Conservation (phyloP, 2,113 vertebrate genomes). For the Cisticola juncidis region DNA sequence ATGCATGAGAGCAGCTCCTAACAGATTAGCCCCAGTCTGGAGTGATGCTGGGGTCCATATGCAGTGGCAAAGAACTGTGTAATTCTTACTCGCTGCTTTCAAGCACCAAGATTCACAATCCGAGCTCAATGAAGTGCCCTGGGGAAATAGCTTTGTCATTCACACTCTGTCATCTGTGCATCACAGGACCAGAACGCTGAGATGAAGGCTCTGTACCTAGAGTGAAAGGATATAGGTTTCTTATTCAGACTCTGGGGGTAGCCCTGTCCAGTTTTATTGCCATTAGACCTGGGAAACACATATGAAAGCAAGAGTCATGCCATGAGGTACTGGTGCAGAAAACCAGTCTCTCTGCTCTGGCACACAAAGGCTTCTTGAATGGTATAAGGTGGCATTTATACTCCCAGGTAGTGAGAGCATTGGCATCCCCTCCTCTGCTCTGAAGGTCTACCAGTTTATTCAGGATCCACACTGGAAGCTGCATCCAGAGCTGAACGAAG, state of each 20-base stretch:
- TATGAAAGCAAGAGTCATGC: neutral
- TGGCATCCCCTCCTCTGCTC: neutral
- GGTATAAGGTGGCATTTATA: neutral
- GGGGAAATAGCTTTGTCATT: slow-evolving; percentile 62
- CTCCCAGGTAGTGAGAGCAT: neutral
- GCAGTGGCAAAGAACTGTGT: neutral
- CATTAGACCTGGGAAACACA: neutral
- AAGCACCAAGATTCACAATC: slow-evolving; percentile 26
- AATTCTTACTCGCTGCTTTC: neutral
- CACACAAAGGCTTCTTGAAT: neutral
- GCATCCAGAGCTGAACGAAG: neutral
- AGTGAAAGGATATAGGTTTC: neutral
- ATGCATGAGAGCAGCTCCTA: neutral
- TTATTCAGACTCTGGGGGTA: neutral
- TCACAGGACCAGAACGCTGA: neutral
- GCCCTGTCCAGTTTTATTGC: neutral
- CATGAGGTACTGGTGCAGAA: neutral
- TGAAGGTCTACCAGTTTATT: neutral
- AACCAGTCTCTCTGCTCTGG: neutral
- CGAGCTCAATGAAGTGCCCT: slow-evolving; percentile 43
- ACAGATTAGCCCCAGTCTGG: neutral
- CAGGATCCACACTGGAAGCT: neutral
- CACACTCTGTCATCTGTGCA: slow-evolving; percentile 58
- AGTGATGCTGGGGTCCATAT: neutral
- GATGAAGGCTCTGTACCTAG: neutral